Base-by-base conservation (phyloP, 2,888 invertebrate species). In the Amorpha juglandis region DNA sequence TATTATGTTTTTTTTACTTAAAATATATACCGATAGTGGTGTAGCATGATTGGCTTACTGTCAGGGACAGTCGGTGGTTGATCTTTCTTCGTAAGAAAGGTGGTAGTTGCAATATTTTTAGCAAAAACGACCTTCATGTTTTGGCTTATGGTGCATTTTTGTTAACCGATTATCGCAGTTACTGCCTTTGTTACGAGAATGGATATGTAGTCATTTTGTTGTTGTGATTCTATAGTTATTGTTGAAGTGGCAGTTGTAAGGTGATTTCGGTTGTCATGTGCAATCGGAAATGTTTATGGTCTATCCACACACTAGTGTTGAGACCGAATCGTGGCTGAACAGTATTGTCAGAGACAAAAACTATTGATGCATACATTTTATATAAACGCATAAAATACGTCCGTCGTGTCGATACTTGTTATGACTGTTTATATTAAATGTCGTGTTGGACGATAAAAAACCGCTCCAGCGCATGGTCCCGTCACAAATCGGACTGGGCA, bases 11-110 rank as follows among this genome's bases (percentile, higher is more conserved):
- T 45, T 33, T 45, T 69, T 72, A 72, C 78, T 72, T 70, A 72
- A 71, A 71, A 77, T 27, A 27, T 27, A 27, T 71, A 68, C 67
- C 58, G 70, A 65, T 67, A 71, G 74, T 77, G 81, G 78, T 79
- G 74, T 77, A 78, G 87, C 86, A 86, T 86, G 86, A 77, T 76
- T 71, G 69, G 86, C 83, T 84, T 85, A 70, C 66, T 72, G 74
- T 78, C 71, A 74, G 75, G 77, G 75, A 75, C 72, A 70, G 72
- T 74, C 76, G 74, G 72, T 78, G 79, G 63, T 48, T 47, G 48
- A 48, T 48, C 48, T 35, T 33, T 70, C 19, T 16, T 50, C 68
- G 45, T 64, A 14, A 50, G 8, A 50, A 58, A 21, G 51, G 51
- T 65, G 64, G 63, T 58, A 11, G 66, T 65, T 53, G 21, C 11